Percentiles rank a stretch among this genome's conserved stretches.
Evolutionary conservation across 2,888 invertebrate species (phyloP).

Genomic region (Halictus ligatus): DNA sequence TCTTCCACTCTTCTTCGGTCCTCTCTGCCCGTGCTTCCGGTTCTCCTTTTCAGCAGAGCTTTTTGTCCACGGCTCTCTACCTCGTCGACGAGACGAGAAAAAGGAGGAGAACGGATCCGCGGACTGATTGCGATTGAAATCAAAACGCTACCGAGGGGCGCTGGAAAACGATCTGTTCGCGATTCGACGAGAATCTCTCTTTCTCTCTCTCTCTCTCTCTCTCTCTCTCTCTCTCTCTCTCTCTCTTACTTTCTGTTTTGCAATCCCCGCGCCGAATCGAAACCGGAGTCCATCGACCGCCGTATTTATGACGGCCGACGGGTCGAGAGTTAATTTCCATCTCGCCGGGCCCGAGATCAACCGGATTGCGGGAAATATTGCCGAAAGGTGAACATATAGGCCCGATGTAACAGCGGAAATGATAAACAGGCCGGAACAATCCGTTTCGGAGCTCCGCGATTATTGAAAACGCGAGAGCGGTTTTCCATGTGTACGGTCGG

Average conservation of each 20-base stretch:
- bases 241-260: slow-evolving; percentile 17
- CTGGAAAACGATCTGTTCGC: slow-evolving; percentile 40
- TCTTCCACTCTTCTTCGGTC: neutral
- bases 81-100: slow-evolving; percentile 9
- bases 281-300: slow-evolving; percentile 11
- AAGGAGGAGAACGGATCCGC: slow-evolving; percentile 42
- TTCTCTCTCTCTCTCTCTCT: neutral
- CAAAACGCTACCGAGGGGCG: slow-evolving; percentile 54
- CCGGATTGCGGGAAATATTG: neutral
- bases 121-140: slow-evolving; percentile 68
- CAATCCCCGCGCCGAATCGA: slow-evolving; percentile 22
- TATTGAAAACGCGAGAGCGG: neutral
- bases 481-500: neutral
- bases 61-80: slow-evolving; percentile 39
- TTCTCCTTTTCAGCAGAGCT: slow-evolving; percentile 52
- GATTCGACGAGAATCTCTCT: slow-evolving; percentile 28
- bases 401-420: neutral
- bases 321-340: slow-evolving; percentile 46
- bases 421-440: neutral
- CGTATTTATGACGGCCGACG: slow-evolving; percentile 33
- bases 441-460: neutral
- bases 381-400: neutral
- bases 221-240: neutral
- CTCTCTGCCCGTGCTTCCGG: slow-evolving; percentile 33
- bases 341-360: neutral